phyloP scores from a whole-genome alignment of 2,113 vertebrate species.

The Archocentrus centrarchus region DNA sequence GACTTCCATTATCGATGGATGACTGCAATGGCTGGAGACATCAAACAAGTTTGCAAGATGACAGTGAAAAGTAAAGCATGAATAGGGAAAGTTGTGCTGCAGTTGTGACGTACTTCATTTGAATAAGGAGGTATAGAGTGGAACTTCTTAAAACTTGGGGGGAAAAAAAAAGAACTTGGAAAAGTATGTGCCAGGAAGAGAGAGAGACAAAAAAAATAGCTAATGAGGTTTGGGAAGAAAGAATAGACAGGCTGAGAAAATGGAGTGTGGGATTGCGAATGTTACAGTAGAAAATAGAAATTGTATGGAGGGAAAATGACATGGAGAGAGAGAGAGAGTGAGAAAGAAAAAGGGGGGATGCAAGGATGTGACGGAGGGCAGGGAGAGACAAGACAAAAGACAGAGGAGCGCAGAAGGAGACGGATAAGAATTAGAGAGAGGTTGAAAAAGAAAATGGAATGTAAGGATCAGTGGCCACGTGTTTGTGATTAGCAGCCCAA shows the following conservation, averaged over 20 bases:
- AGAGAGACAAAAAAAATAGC: constrained; percentile 41
- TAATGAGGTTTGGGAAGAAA: constrained; percentile 54
- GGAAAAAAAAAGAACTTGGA: constrained; percentile 11
- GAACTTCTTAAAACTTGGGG: constrained; percentile 17
- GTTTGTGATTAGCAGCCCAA: constrained; percentile 59
- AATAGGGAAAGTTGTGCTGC: constrained; percentile 1
- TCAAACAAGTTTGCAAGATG: constrained; percentile 68
- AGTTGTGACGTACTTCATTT: constrained; percentile 7
- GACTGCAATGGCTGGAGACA: constrained; percentile 64
- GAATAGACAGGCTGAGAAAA: constrained; percentile 53
- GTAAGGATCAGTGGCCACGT: constrained; percentile 52
- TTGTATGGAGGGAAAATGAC: constrained; percentile 38
- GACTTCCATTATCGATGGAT: constrained; percentile 74
- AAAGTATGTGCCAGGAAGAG: constrained; percentile 10
- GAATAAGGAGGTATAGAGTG: constrained; percentile 1
- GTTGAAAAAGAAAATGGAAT: constrained; percentile 50
- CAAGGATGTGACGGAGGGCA: constrained; percentile 30
- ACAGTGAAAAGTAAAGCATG: constrained; percentile 46
- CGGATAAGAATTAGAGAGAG: neutral
- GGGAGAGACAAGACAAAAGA: constrained; percentile 11
- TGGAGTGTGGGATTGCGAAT: constrained; percentile 51
- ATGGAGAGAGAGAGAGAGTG: constrained; percentile 31
- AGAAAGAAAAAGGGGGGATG: constrained; percentile 11
- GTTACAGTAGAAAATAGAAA: constrained; percentile 48
- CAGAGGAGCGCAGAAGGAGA: neutral